phyloP scores from a whole-genome alignment of 2,113 vertebrate species.

The Daboia siamensis region DNA sequence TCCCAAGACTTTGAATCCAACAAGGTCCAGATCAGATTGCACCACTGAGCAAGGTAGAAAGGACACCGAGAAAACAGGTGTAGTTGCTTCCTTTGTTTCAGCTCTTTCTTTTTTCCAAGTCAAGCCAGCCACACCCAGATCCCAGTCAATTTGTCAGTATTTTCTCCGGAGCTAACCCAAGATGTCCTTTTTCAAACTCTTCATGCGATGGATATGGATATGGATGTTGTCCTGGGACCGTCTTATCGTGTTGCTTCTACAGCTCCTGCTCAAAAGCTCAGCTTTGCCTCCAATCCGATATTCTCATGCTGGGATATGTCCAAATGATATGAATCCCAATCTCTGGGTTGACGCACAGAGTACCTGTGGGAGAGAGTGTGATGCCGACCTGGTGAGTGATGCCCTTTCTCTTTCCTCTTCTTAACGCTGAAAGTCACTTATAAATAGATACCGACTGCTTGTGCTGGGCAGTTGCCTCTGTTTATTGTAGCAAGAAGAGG shows the following conservation, averaged over 20 bases:
- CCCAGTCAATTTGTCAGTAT: slow-evolving; percentile 41
- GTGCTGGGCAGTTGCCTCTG: neutral
- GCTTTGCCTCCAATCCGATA: slow-evolving; percentile 77
- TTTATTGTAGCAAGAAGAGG: slow-evolving; percentile 2
- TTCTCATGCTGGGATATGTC: slow-evolving; percentile 92
- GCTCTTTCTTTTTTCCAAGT: slow-evolving; percentile 7
- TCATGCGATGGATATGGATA: slow-evolving; percentile 76
- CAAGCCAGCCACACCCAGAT: slow-evolving; percentile 19
- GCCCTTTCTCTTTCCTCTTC: neutral
- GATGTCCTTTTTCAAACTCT: slow-evolving; percentile 77
- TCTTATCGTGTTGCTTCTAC: slow-evolving; percentile 68
- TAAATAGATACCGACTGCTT: neutral
- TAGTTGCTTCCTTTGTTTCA: slow-evolving; percentile 20
- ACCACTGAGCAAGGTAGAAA: slow-evolving; percentile 38
- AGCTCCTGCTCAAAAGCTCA: slow-evolving; percentile 63
- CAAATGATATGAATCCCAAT: slow-evolving; percentile 98
- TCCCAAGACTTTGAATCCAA: slow-evolving; percentile 68
- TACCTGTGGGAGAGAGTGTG: slow-evolving; percentile 91
- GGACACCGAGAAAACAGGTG: slow-evolving; percentile 62
- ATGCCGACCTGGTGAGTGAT: slow-evolving; percentile 88
- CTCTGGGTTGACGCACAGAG: slow-evolving; percentile 99
- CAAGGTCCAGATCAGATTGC: slow-evolving; percentile 60
- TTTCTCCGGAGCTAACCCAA: slow-evolving; percentile 43
- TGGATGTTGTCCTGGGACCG: slow-evolving; percentile 77
- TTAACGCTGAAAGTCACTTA: neutral